A percentile compares a stretch with the other conserved stretches of the same genome.
These are phyloP conservation scores for Drosophila obscura DNA, from an alignment of 1,140 invertebrate genomes.

Conservation along the genomic window DNA sequence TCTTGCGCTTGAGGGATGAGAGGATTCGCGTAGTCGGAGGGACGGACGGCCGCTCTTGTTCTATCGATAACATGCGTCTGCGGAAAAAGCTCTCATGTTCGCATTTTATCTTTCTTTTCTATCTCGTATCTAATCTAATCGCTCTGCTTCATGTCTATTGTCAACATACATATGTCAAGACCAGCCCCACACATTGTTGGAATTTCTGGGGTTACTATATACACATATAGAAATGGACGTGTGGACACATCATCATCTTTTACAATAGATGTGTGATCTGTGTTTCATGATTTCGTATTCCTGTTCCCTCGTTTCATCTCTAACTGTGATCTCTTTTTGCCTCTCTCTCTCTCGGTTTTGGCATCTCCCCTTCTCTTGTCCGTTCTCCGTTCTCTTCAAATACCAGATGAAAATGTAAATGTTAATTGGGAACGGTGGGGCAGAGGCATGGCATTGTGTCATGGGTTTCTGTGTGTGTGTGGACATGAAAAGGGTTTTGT, in stretches of 20 bases:
- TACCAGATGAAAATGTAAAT: slow-evolving; percentile 32
- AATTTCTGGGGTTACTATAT: slow-evolving; percentile 27
- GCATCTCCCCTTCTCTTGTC: slow-evolving; percentile 13
- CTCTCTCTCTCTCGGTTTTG: slow-evolving; percentile 23
- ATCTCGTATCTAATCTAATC: slow-evolving; percentile 54
- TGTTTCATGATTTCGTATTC: too few species aligned
- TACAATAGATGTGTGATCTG: too few species aligned
- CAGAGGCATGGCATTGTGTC: too few species aligned
- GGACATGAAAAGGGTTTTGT: slow-evolving; percentile 71
- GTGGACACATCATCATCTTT: too few species aligned
- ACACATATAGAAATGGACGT: too few species aligned
- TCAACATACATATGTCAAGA: slow-evolving; percentile 36
- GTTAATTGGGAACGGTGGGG: slow-evolving; percentile 15
- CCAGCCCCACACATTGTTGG: slow-evolving; percentile 28
- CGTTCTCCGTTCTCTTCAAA: too few species aligned
- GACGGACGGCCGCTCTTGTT: too few species aligned
- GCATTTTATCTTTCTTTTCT: slow-evolving; percentile 4
- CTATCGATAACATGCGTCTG: too few species aligned
- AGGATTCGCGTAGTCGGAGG: too few species aligned
- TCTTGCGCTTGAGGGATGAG: too few species aligned
- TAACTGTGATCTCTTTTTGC: not conserved
- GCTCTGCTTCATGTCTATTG: slow-evolving; percentile 18
- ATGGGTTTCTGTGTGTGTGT: slow-evolving; percentile 2
- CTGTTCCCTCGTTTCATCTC: too few species aligned
- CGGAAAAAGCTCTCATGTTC: too few species aligned